phyloP scores from a whole-genome alignment of 2,888 invertebrate species.

The Idaea biselata region DNA sequence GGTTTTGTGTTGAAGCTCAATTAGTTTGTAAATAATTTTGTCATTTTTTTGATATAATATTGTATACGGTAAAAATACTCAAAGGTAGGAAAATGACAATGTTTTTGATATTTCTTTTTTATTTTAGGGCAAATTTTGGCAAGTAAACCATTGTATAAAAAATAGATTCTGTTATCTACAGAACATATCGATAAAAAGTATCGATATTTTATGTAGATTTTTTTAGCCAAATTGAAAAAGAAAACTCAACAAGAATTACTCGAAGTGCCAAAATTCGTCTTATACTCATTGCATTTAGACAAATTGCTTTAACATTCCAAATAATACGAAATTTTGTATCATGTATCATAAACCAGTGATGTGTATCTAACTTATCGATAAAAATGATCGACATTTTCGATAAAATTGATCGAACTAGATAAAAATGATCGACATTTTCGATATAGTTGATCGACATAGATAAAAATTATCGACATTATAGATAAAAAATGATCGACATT shows the following conservation, averaged over 20 bases:
- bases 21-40: slow-evolving; percentile 38
- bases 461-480: too few relatives aligned
- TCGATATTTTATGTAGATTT: neutral
- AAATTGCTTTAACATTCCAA: slow-evolving; percentile 10
- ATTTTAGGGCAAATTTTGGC: neutral
- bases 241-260: neutral
- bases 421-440: too few relatives aligned
- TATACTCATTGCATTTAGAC: slow-evolving; percentile 15
- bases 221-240: neutral
- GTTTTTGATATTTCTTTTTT: slow-evolving; percentile 6
- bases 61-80: slow-evolving; percentile 65
- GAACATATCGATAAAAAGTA: neutral
- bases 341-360: slow-evolving; percentile 20
- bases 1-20: slow-evolving; percentile 38
- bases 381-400: neutral
- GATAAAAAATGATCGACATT: neutral
- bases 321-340: slow-evolving; percentile 20
- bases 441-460: too few relatives aligned
- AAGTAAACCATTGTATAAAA: neutral
- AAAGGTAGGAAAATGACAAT: slow-evolving; percentile 30
- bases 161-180: neutral
- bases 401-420: too few relatives aligned
- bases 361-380: slow-evolving; percentile 17
- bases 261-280: slow-evolving; percentile 14
- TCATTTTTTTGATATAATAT: slow-evolving; percentile 37